Percentiles rank a stretch among this genome's conserved stretches.
These are phyloP conservation scores for Parambassis ranga DNA, from an alignment of 2,797 vertebrate genomes.

Conservation along the genomic window DNA sequence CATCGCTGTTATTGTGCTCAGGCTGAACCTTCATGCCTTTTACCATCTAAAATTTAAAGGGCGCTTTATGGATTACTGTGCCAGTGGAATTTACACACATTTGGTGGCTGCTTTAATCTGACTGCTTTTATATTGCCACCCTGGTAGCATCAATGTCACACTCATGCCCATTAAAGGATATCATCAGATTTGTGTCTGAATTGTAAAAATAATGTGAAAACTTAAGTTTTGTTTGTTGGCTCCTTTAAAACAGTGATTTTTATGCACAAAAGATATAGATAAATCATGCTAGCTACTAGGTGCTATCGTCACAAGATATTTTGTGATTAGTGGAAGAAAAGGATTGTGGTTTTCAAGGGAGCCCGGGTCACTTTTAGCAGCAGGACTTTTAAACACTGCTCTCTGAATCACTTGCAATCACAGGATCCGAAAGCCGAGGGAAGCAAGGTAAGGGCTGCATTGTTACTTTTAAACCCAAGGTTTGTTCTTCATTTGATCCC, in stretches of 20 bases:
- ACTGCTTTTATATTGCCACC: background rate
- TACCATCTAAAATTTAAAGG: conserved; percentile 5
- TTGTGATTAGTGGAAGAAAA: background rate
- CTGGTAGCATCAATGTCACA: background rate
- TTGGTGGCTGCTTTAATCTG: conserved; percentile 5
- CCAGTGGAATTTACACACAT: conserved; percentile 1
- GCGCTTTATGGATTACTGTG: conserved; percentile 19
- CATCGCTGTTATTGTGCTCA: no score
- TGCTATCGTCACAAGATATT: background rate
- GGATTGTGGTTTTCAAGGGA: conserved; percentile 32
- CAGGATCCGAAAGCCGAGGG: conserved; percentile 85
- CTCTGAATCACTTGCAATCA: conserved; percentile 84
- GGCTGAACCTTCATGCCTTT: background rate
- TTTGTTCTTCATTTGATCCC: conserved; percentile 37
- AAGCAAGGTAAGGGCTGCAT: conserved; percentile 81
- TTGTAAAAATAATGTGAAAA: background rate
- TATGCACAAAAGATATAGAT: background rate
- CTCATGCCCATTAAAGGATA: background rate
- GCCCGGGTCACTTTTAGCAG: conserved; percentile 37
- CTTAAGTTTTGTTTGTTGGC: no score
- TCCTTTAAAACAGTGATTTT: no score
- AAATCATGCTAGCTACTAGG: background rate
- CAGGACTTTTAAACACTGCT: conserved; percentile 79
- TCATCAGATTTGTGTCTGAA: background rate
- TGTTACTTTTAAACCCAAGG: conserved; percentile 44